phyloP scores from a whole-genome alignment of 2,888 invertebrate species.

The Thereva nobilitata region DNA sequence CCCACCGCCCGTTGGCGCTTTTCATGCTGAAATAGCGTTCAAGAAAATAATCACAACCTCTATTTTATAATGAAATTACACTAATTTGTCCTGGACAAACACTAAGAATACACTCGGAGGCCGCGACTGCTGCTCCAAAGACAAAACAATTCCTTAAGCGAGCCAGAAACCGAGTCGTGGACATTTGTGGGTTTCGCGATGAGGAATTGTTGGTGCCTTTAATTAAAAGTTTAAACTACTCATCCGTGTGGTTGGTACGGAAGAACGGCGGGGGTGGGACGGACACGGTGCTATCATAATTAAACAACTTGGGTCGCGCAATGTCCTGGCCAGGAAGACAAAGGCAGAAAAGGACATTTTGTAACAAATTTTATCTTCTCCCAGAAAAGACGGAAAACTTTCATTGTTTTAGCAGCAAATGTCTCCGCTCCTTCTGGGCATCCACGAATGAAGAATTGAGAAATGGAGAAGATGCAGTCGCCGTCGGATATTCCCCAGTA shows the following conservation, averaged over 20 bases:
- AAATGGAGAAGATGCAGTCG: no score
- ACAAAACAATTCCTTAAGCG: constrained; percentile 28
- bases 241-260: constrained; percentile 19
- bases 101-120: background rate
- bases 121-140: background rate
- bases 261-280: background rate
- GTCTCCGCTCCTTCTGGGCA: no score
- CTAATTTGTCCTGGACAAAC: constrained; percentile 28
- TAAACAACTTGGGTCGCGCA: constrained; percentile 33
- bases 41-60: constrained; percentile 1
- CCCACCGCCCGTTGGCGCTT: no score
- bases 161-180: constrained; percentile 17
- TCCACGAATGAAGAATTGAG: no score
- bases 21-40: no score
- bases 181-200: background rate
- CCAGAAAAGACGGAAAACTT: constrained; percentile 30
- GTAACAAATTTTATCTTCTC: constrained; percentile 26
- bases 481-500: no score
- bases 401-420: constrained; percentile 26
- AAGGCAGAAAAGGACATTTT: constrained; percentile 25
- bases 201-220: constrained; percentile 32
- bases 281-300: constrained; percentile 29
- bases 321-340: constrained; percentile 14
- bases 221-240: constrained; percentile 38
- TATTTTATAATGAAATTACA: constrained; percentile 23